These are phyloP conservation scores for Hemiscyllium ocellatum DNA, from an alignment of 2,113 vertebrate species.

Conservation along the genomic window DNA sequence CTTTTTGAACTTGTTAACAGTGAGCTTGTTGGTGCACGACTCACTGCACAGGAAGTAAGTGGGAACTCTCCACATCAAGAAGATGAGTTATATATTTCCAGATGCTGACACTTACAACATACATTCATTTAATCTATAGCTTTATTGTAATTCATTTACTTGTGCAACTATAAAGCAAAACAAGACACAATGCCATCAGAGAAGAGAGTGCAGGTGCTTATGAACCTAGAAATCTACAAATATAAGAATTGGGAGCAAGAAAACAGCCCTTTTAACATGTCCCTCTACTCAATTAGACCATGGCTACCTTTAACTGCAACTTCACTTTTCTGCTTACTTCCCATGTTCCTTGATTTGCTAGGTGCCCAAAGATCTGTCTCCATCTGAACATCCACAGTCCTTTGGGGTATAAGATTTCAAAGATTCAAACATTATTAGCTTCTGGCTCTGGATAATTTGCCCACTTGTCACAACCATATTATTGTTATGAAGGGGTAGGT, in stretches of 20 bases:
- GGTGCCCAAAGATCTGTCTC: not conserved
- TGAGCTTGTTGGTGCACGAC: not conserved
- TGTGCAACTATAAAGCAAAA: not conserved
- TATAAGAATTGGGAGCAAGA: too few relatives aligned
- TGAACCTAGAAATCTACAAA: too few relatives aligned
- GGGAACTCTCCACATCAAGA: not conserved
- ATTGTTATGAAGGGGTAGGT: too few relatives aligned
- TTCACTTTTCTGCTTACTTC: too few relatives aligned
- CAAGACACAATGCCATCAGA: not conserved
- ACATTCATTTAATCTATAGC: not conserved
- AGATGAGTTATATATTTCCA: not conserved
- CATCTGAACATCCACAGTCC: not conserved
- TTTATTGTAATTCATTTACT: not conserved
- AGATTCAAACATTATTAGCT: not conserved
- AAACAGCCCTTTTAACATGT: too few relatives aligned
- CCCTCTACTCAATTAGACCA: too few relatives aligned
- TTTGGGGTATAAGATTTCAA: not conserved
- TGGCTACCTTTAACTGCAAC: too few relatives aligned
- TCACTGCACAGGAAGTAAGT: not conserved
- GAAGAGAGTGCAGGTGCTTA: not conserved
- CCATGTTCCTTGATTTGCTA: not conserved
- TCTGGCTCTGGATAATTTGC: too few relatives aligned
- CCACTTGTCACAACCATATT: too few relatives aligned
- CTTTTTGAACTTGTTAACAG: not conserved
- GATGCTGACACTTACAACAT: not conserved